Conservation (phyloP, 1,140 invertebrate genomes). For the Bilobella aurantiaca region DNA sequence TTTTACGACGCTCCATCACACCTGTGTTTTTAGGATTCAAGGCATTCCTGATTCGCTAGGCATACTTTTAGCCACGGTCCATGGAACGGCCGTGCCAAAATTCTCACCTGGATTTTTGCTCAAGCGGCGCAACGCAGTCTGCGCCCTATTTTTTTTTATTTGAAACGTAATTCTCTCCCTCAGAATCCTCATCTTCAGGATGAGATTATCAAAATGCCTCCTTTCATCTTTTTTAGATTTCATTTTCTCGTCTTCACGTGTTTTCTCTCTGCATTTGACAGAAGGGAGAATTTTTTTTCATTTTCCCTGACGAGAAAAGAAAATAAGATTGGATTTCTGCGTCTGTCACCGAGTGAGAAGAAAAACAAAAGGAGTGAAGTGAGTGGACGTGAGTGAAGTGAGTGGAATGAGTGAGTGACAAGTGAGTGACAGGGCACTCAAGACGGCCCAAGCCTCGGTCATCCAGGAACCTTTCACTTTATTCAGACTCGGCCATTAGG, state of each 20-base stretch:
- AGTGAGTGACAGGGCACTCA: background rate
- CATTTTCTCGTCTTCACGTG: background rate
- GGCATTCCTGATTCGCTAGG: background rate
- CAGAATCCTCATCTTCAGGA: too few species aligned
- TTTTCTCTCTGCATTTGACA: background rate
- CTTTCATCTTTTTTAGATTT: too few species aligned
- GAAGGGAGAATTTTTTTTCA: background rate
- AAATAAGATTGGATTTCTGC: background rate
- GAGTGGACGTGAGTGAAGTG: background rate
- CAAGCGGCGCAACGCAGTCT: background rate
- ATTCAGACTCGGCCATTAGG: background rate
- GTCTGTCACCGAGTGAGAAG: background rate
- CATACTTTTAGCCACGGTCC: background rate
- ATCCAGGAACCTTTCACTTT: background rate
- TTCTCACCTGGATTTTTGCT: background rate
- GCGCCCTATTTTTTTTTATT: background rate
- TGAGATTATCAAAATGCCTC: too few species aligned
- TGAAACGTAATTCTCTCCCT: too few species aligned
- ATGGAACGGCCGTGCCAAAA: background rate
- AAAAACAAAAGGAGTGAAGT: background rate
- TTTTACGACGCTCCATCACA: too few species aligned
- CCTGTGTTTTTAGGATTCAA: too few species aligned
- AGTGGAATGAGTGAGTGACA: background rate
- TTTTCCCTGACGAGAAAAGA: background rate
- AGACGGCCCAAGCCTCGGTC: background rate